phyloP scores from a whole-genome alignment of 1,140 invertebrate genomes.

The Pomacea maculata region DNA sequence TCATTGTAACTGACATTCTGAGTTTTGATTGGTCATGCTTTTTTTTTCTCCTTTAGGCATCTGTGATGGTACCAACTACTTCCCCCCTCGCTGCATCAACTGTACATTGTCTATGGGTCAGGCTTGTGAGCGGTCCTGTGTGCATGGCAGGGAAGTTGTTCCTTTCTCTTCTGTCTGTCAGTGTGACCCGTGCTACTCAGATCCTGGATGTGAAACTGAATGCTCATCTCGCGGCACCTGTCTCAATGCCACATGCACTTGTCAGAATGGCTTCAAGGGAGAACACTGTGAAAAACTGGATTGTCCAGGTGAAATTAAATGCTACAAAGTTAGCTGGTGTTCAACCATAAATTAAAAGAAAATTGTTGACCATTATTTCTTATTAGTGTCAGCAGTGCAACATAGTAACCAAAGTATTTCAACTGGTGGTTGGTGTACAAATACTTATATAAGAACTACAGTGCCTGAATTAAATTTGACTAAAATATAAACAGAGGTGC shows the following conservation, averaged over 20 bases:
- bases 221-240: slow-evolving; percentile 48
- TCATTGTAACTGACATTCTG: not conserved
- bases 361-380: no score
- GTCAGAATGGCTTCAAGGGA: slow-evolving; percentile 60
- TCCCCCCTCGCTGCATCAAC: slow-evolving; percentile 50
- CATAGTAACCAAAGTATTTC: no score
- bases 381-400: no score
- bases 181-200: slow-evolving; percentile 50
- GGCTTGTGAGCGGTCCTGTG: slow-evolving; percentile 51
- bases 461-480: no score
- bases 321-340: no score
- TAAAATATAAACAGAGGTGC: no score
- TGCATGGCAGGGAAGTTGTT: slow-evolving; percentile 46
- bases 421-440: no score
- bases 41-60: slow-evolving; percentile 29
- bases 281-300: slow-evolving; percentile 51
- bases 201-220: slow-evolving; percentile 42
- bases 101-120: slow-evolving; percentile 48
- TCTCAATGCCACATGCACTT: slow-evolving; percentile 52
- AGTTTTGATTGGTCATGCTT: slow-evolving; percentile 15
- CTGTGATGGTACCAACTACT: slow-evolving; percentile 40
- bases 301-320: slow-evolving; percentile 38
- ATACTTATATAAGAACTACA: no score
- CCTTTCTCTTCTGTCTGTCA: slow-evolving; percentile 42
- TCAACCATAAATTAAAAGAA: no score